Evolutionary conservation across 2,113 vertebrate species (phyloP).

Genomic region (Austrofundulus limnaeus): DNA sequence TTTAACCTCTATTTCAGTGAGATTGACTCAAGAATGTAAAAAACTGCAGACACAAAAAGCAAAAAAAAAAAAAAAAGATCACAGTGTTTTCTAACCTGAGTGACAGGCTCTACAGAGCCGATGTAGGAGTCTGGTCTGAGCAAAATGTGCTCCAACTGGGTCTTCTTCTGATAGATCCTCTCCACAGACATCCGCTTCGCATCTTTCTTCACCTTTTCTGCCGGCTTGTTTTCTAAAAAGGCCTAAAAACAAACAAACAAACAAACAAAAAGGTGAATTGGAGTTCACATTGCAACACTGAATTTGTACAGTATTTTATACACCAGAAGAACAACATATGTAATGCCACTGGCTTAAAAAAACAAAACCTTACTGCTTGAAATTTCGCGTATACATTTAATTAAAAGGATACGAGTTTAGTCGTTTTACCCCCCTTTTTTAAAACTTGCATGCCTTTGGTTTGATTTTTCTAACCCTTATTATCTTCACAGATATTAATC

Average conservation of each 20-base stretch:
- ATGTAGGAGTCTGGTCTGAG: conserved; percentile 97
- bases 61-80: not conserved
- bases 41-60: not conserved
- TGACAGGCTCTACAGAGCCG: conserved; percentile 93
- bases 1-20: not conserved
- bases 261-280: too few relatives aligned
- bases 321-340: too few relatives aligned
- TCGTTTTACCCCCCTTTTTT: too few relatives aligned
- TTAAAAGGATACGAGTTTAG: too few relatives aligned
- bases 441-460: too few relatives aligned
- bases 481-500: too few relatives aligned
- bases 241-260: conserved; percentile 55
- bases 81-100: conserved; percentile 80
- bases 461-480: too few relatives aligned
- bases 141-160: conserved; percentile 97
- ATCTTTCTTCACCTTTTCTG: conserved; percentile 82
- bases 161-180: conserved; percentile 98
- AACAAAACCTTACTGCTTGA: too few relatives aligned
- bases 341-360: too few relatives aligned
- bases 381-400: too few relatives aligned
- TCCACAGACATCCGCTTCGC: conserved; percentile 87
- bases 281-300: too few relatives aligned
- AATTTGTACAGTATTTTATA: too few relatives aligned
- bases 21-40: not conserved
- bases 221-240: conserved; percentile 80